Conservation (phyloP, 1,140 invertebrate genomes). For the Trachelipus rathkii region DNA sequence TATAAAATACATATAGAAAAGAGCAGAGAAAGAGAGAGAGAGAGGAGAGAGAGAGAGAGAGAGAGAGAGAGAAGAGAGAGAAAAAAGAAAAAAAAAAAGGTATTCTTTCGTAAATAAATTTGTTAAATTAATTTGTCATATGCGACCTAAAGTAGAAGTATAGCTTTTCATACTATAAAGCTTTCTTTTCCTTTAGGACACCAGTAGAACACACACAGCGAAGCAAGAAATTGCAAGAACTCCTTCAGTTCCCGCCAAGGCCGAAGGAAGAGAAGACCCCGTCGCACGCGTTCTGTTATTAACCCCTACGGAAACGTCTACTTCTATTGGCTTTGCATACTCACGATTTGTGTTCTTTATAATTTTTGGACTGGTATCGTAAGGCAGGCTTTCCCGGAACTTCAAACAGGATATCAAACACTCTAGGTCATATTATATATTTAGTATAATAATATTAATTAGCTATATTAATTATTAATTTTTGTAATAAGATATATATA, state of each 20-base stretch:
- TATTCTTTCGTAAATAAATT: no score
- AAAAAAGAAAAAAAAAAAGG: no score
- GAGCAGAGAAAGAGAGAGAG: no score
- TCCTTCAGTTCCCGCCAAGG: constrained; percentile 51
- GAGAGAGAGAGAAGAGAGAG: no score
- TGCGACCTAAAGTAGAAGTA: no score
- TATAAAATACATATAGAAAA: no score
- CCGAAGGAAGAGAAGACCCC: constrained; percentile 58
- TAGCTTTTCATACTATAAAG: neutral
- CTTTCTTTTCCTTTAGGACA: constrained; percentile 40
- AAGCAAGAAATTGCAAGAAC: constrained; percentile 41
- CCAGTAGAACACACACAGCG: constrained; percentile 45
- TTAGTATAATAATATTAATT: no score
- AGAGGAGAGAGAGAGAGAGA: no score
- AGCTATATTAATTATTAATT: no score
- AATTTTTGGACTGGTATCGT: constrained; percentile 94
- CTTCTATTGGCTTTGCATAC: constrained; percentile 87
- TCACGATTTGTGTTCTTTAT: constrained; percentile 85
- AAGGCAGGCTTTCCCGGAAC: constrained; percentile 85
- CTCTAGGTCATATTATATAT: constrained; percentile 33
- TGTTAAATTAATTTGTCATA: no score
- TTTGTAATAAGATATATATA: no score
- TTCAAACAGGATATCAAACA: constrained; percentile 56
- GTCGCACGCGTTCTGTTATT: constrained; percentile 74
- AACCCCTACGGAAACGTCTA: constrained; percentile 93